A percentile compares a stretch with the other conserved stretches of the same genome.
Conservation (phyloP, 1,140 invertebrate species). For the Tetramorium simillimum region DNA sequence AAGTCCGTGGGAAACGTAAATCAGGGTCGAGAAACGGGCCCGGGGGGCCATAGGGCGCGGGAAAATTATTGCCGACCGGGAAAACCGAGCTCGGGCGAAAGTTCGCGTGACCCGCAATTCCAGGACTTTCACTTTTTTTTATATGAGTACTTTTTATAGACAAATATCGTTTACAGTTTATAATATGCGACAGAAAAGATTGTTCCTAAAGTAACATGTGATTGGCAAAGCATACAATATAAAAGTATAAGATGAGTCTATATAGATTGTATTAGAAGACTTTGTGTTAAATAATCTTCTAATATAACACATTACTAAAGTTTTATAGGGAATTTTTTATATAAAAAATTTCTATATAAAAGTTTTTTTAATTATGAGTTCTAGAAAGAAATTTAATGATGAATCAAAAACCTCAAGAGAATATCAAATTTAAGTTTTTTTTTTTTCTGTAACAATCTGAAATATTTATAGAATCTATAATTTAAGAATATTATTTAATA, state of each 20-base stretch:
- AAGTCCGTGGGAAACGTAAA: constrained; percentile 52
- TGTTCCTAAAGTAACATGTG: not conserved
- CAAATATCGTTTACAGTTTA: not conserved
- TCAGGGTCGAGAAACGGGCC: constrained; percentile 40
- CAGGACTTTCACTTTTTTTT: constrained; percentile 50
- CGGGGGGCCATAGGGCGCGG: not conserved
- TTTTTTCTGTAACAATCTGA: too few species aligned
- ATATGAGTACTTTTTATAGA: not conserved
- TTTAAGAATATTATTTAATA: too few species aligned
- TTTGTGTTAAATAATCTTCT: too few species aligned
- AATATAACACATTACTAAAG: too few species aligned
- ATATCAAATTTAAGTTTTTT: too few species aligned
- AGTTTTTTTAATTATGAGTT: too few species aligned
- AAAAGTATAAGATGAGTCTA: not conserved
- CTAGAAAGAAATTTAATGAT: too few species aligned
- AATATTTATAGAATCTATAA: too few species aligned
- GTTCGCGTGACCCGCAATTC: constrained; percentile 39
- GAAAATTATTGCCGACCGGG: constrained; percentile 41
- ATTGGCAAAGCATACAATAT: not conserved
- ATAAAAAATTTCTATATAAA: too few species aligned
- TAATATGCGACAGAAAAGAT: not conserved
- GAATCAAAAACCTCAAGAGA: too few species aligned
- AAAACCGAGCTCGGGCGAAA: constrained; percentile 33
- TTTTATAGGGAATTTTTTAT: too few species aligned
- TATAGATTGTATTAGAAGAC: not conserved